These are phyloP conservation scores for Agrotis ipsilon DNA, from an alignment of 2,888 invertebrate species.

Conservation along the genomic window DNA sequence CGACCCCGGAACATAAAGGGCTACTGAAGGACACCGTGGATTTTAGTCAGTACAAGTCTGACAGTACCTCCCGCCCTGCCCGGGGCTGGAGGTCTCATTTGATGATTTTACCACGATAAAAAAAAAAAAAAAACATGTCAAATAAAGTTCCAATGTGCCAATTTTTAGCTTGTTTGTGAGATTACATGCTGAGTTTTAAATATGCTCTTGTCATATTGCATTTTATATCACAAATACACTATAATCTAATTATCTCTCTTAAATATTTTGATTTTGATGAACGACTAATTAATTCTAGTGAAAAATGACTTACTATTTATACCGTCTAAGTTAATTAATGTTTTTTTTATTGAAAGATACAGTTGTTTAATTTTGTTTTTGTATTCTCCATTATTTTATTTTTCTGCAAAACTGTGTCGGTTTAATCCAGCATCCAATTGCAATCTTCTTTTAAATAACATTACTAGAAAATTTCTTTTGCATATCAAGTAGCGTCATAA, in stretches of 20 bases:
- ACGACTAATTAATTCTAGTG: slow-evolving; percentile 17
- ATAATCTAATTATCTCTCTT: slow-evolving; percentile 40
- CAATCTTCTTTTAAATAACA: slow-evolving; percentile 1
- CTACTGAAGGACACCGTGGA: too few species aligned
- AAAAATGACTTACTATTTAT: slow-evolving; percentile 39
- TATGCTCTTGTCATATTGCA: slow-evolving; percentile 68
- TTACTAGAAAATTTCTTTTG: slow-evolving; percentile 5
- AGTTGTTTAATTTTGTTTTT: slow-evolving; percentile 17
- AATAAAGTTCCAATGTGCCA: slow-evolving; percentile 75
- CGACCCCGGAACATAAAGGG: too few species aligned
- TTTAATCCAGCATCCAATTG: slow-evolving; percentile 21
- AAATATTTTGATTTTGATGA: slow-evolving; percentile 18
- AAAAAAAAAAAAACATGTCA: too few species aligned
- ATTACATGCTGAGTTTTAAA: slow-evolving; percentile 72
- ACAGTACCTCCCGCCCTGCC: too few species aligned
- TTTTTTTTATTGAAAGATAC: slow-evolving; percentile 9
- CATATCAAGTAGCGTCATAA: slow-evolving; percentile 13
- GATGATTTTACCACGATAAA: too few species aligned
- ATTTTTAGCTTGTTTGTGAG: slow-evolving; percentile 75
- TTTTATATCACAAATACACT: slow-evolving; percentile 51
- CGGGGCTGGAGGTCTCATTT: too few species aligned
- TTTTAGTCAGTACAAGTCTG: too few species aligned
- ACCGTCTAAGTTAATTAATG: slow-evolving; percentile 18
- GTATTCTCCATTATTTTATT: neutral
- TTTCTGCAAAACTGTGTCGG: neutral